Percentiles rank a stretch among this genome's conserved stretches.
phyloP scores from a whole-genome alignment of 2,797 vertebrate genomes.

The Chelon auratus region DNA sequence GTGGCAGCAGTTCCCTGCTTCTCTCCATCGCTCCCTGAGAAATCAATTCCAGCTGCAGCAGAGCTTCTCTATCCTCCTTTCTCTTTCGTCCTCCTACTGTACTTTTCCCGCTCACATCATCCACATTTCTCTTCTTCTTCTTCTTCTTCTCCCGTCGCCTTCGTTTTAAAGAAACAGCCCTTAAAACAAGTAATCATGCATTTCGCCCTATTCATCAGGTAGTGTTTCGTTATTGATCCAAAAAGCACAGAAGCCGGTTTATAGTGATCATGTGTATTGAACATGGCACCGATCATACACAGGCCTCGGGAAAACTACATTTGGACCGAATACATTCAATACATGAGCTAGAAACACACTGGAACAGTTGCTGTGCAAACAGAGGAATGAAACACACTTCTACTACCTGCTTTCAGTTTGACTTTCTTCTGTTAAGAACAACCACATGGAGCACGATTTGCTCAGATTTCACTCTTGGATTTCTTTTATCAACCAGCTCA shows the following conservation, averaged over 20 bases:
- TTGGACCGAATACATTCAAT: neutral
- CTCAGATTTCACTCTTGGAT: no score
- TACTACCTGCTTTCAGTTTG: neutral
- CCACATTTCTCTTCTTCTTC: neutral
- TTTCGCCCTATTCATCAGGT: constrained; percentile 1
- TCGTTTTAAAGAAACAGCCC: neutral
- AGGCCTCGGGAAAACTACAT: neutral
- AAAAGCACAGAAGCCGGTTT: constrained; percentile 21
- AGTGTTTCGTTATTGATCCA: constrained; percentile 24
- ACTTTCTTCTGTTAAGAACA: no score
- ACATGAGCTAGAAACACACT: neutral
- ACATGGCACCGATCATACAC: constrained; percentile 8
- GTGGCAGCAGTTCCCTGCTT: constrained; percentile 61
- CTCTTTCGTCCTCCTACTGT: constrained; percentile 26
- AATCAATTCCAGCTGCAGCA: constrained; percentile 72
- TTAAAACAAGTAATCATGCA: neutral
- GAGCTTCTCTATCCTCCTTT: constrained; percentile 48
- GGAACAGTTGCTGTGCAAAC: neutral
- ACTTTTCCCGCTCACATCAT: constrained; percentile 11
- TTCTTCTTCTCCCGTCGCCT: neutral
- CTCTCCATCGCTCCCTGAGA: constrained; percentile 64
- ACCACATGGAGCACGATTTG: no score
- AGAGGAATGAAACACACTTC: neutral
- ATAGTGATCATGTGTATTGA: constrained; percentile 22
- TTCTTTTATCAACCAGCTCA: no score